Evolutionary conservation across 2,888 invertebrate species (phyloP), one percentile per base, ranked within the genome.

Genomic region (Drosophila kuntzei): DNA sequence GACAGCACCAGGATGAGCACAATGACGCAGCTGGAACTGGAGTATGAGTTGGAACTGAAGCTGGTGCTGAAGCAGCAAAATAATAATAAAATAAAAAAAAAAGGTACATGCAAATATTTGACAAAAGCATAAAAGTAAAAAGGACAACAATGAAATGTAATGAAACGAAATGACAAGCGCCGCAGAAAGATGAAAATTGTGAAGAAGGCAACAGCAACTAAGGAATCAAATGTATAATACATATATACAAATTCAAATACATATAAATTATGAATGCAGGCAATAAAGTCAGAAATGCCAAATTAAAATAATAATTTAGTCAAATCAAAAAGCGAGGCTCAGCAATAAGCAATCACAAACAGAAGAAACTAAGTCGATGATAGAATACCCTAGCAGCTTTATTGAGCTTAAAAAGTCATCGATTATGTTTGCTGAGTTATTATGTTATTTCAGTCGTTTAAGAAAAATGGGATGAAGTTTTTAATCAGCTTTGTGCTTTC

Each of bases 131-230:
- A 64, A 85, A 79, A 69, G 69, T 70, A 80, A 80, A 66, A 75
- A 78, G 81, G 71, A 82, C 72, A 87, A 84, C 71, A 75, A 75
- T 77, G 76, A 80, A 68, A 85, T 68, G 79, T 79, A 87, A 87
- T 79, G 82, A 87, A 87, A 88, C 55, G 68, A 76, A 85, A 76
- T 85, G 86, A 83, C 82, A 85, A 76, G 57, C 75, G 78, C 70
- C 66, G 63, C 71, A 76, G 62, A 71, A 66, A 59, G 51, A 62
- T 46, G 27, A 12, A 60, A 41, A 53, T 44, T 55, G 43, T 41
- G 47, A 53, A 36, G 14, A 36, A 53, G 58, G 14, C 54, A 55
- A 16, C 20, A 22, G 44, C 53, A 34, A 57, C 60, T 14, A 41
- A 61, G 37, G 50, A 39, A 65, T 66, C 61, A 47, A 14, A 41